Evolutionary conservation across 1,140 invertebrate genomes (phyloP), one percentile per base, ranked within the genome.

Genomic region (Apolygus lucorum): DNA sequence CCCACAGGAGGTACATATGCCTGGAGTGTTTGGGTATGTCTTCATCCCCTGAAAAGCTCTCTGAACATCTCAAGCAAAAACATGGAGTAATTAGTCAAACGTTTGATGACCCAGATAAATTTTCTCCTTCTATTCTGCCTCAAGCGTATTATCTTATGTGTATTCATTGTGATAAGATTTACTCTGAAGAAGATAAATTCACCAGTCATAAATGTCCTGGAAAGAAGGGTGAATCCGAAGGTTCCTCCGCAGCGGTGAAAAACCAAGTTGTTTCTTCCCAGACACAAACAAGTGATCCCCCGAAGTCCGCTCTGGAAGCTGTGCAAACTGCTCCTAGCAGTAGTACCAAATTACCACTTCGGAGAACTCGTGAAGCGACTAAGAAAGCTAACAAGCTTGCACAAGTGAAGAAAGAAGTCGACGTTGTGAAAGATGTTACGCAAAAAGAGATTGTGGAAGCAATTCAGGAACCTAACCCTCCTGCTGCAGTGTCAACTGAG

Each of bases 1-100:
- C 87, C 22, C 90, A 92, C 76, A 85, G 86, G 71, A 83, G 88
- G 49, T 87, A 87, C 75, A 88, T 90, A 72, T 92, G 90, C 76
- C 77, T 91, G 13, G 90, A 87, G 78, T 92, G 90, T 75, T 81
- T 90, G 42, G 87, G 87, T 66, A 87, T 91, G 81, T 91, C 90
- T 79, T 85, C 86, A 26, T 85, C 85, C 72, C 86, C 88, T n/a
- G 88, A 91, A 71, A 87, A 88, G 75, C 76, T 92, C 24, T 86
- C 87, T 42, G 79, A 87, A 72, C 90, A 92, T 79, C 78, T 92
- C 71, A 82, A 83, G 63, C 85, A 85, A 67, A 89, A 88, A 77
- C 90, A 92, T 75, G 87, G 86, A 77, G 83, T 89, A 49, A 82
- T 86, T 74, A 86, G 89, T 72, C 83, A 81, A 28, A 80, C 82